A percentile compares a stretch with the other conserved stretches of the same genome.
These are phyloP conservation scores for Charina bottae DNA, from an alignment of 2,113 vertebrate genomes.

Conservation along the genomic window DNA sequence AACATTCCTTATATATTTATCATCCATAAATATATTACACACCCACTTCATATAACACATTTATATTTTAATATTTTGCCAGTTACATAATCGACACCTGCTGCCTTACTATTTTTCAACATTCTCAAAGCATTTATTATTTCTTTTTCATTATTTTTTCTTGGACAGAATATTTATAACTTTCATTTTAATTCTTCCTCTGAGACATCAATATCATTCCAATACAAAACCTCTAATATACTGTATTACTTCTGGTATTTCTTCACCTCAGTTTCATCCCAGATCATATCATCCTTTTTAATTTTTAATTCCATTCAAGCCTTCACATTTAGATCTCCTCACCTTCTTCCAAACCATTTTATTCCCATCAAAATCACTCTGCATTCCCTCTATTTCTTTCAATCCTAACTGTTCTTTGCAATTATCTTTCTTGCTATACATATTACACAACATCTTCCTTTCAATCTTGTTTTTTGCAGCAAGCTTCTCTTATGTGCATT, in stretches of 20 bases:
- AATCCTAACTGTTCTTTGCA: not conserved
- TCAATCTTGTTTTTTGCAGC: not conserved
- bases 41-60: not conserved
- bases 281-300: not conserved
- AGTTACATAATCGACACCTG: not conserved
- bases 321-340: not conserved
- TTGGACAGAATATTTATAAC: not conserved
- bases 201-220: not conserved
- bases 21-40: not conserved
- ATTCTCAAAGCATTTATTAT: not conserved
- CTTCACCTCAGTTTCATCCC: not conserved
- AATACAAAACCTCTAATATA: not conserved
- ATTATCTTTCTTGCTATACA: not conserved
- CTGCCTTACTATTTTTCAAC: not conserved
- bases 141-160: not conserved
- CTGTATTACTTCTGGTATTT: not conserved
- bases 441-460: not conserved
- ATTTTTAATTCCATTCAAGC: not conserved
- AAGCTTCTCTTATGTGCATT: not conserved
- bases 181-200: not conserved
- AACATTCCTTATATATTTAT: not conserved
- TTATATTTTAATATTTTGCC: not conserved
- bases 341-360: not conserved
- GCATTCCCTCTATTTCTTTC: not conserved
- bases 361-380: not conserved